Evolutionary conservation across 2,797 vertebrate genomes (phyloP), one percentile per base, ranked within the genome.

Genomic region (Calcarius lapponicus): DNA sequence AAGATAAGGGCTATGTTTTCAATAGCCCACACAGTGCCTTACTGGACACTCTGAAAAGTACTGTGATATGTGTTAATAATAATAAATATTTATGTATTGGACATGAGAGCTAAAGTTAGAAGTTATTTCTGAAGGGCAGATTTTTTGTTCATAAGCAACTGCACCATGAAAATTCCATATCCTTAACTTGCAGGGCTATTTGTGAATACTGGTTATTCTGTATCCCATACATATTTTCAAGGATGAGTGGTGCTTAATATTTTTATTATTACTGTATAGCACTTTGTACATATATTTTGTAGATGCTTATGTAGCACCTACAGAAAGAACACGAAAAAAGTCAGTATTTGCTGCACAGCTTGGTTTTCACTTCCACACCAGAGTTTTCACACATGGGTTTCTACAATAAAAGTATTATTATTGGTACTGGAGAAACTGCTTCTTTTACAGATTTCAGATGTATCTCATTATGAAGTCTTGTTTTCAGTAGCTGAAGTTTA

Each of bases 401-500:
- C 62, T 90, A 71, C 31, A 84, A 47, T 32, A 42, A 10, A 85
- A 50, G 4, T 50, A 32, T 45, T 73, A 40, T 66, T 73, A 73
- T 13, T 80, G 40, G 20, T n/a, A 69, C 38, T 72, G 43, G 31
- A 78, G 76, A 62, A 58, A 51, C 12, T 65, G 31, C 29, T 11
- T 66, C 3, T 53, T 6, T 58, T 80, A 43, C 78, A 88, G 31
- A 45, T 83, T 91, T 93, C 65, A 69, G 28, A 86, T 43, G 14
- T 78, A 32, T 88, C 42, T 93, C 42, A 29, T 86, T 88, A 61
- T 34, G 47, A 78, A 50, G 36, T 60, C 25, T 69, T 86, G 9
- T 64, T 92, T 92, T 80, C n/a, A 65, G 26, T 43, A 92, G n/a
- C 38, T 90, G 17, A 94, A 67, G 11, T 92, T 83, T 60, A 84